These are phyloP conservation scores for Agrypnus murinus DNA, from an alignment of 2,888 invertebrate genomes.

Conservation along the genomic window DNA sequence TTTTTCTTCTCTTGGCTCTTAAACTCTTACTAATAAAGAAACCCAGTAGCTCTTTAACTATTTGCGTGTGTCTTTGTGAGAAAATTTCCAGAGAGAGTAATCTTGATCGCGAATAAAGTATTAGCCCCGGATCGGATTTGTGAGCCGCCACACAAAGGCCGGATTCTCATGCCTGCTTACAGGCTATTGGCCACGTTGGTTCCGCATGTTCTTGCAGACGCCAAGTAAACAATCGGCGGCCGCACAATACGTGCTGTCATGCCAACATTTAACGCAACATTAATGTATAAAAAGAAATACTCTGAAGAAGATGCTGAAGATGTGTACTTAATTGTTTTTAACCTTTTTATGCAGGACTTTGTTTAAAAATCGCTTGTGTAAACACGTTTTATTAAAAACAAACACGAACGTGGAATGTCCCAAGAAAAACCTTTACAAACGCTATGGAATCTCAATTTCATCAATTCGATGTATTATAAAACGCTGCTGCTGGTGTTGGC, in stretches of 20 bases:
- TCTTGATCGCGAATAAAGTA: conserved; percentile 27
- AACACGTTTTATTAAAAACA: conserved; percentile 52
- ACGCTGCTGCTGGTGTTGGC: no score
- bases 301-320: conserved; percentile 42
- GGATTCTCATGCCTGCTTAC: conserved; percentile 69
- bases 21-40: no score
- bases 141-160: conserved; percentile 61
- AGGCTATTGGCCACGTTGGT: conserved; percentile 68
- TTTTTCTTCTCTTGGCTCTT: no score
- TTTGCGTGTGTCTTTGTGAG: conserved; percentile 21
- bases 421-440: conserved; percentile 47
- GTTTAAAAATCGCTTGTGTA: conserved; percentile 50
- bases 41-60: no score
- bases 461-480: conserved; percentile 68
- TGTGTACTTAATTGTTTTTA: conserved; percentile 49
- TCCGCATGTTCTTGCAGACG: conserved; percentile 63
- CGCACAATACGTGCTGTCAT: conserved; percentile 53
- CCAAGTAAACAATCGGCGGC: conserved; percentile 47
- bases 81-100: conserved; percentile 9
- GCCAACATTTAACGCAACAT: conserved; percentile 49
- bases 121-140: conserved; percentile 34
- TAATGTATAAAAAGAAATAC: conserved; percentile 37
- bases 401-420: conserved; percentile 40
- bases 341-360: conserved; percentile 42
- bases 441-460: conserved; percentile 51